Evolutionary conservation across 2,113 vertebrate genomes (phyloP), one percentile per base, ranked within the genome.

Genomic region (Chamaea fasciata): DNA sequence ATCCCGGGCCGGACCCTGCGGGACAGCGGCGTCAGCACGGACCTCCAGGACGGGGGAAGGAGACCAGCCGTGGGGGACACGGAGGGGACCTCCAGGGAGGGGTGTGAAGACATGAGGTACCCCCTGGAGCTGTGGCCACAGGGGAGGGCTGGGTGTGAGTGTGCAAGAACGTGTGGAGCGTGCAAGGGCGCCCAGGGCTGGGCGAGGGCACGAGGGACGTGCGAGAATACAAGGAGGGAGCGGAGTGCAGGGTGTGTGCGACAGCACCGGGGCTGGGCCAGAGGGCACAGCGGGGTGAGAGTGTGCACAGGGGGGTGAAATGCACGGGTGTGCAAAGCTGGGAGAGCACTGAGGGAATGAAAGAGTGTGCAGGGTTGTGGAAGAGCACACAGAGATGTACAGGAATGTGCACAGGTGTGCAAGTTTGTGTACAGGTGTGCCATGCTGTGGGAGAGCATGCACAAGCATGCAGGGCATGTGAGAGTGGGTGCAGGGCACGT

Each of bases 1-100:
- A 96, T 96, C 94, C 94, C 94, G 76, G 83, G 94, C 49, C 33
- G 41, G 50, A 64, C 59, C 93, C 93, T 96, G 91, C 57, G 6
- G 59, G 55, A 77, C 18, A 56, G 24, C 41, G 0, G 6, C 2
- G 79, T 90, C 26, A 92, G 88, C 84, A 23, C 4, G 2, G 37
- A 68, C 9, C 79, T 21, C 50, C 7, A 4, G 16, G 13, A 9
- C 6, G 1, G 15, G 24, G 5, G 6, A 15, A 31, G 3, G 18
- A 28, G 17, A 33, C 6, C 27, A 7, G 27, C 13, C 4, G 3
- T 6, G 33, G 14, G 30, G 56, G n/a, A 53, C 47, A 15, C 27
- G 6, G 13, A 53, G 22, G 18, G 57, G 27, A 39, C 21, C 33
- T 17, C 11, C 27, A 20, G 22, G 14, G 19, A 37, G 9, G 27